A percentile compares a stretch with the other conserved stretches of the same genome.
These are phyloP conservation scores for Endomychus coccineus DNA, from an alignment of 2,888 invertebrate genomes.

Conservation along the genomic window DNA sequence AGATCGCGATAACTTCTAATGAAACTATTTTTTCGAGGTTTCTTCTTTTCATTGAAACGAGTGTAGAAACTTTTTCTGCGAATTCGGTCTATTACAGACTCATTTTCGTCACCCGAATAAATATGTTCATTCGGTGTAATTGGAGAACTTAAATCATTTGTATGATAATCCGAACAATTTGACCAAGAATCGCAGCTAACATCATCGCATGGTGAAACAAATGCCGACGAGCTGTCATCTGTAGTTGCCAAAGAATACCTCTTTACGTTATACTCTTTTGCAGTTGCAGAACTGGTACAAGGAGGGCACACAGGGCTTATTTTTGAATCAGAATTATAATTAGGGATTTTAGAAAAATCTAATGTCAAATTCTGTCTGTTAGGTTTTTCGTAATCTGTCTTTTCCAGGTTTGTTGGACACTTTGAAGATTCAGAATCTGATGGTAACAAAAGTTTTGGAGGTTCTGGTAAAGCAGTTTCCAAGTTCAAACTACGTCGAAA, in stretches of 20 bases:
- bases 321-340: conserved; percentile 19
- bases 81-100: conserved; percentile 78
- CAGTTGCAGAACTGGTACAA: conserved; percentile 19
- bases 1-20: conserved; percentile 41
- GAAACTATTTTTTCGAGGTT: conserved; percentile 59
- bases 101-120: conserved; percentile 45
- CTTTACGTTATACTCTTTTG: conserved; percentile 28
- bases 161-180: conserved; percentile 51
- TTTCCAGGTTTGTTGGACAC: conserved; percentile 3
- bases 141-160: conserved; percentile 42
- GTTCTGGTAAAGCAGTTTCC: conserved; percentile 31
- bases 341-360: conserved; percentile 48
- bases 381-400: conserved; percentile 22
- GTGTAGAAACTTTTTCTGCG: conserved; percentile 83
- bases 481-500: conserved; percentile 40
- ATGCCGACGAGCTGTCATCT: conserved; percentile 36
- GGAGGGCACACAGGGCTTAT: conserved; percentile 18
- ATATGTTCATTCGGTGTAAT: conserved; percentile 42
- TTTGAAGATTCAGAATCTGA: conserved; percentile 16
- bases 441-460: conserved; percentile 24
- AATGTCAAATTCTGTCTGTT: conserved; percentile 52
- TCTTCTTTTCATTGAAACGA: conserved; percentile 78
- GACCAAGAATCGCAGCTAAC: conserved; percentile 58
- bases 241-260: conserved; percentile 47
- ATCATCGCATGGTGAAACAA: conserved; percentile 56